Base-by-base conservation (phyloP, 2,113 vertebrate genomes). In the Cyphomyrus discorhynchus region DNA sequence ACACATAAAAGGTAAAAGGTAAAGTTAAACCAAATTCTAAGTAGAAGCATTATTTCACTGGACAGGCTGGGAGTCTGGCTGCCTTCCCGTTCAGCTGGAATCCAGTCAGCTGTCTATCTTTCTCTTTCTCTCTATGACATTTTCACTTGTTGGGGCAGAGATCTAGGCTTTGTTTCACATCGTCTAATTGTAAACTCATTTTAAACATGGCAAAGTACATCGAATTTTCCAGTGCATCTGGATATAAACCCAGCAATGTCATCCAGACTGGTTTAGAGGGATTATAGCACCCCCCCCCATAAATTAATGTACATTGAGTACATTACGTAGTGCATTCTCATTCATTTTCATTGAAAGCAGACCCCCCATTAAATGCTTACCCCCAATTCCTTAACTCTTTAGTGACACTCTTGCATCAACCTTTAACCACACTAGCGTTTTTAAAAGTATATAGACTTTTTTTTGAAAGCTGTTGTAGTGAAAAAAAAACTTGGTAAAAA, bases 41-140 rank as follows among this genome's bases (percentile, higher is more conserved):
- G 94, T 94, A 94, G 27, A 3, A 62, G 70, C 91, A 89, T 94
- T 93, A 93, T 93, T 91, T 92, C 93, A 93, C 89, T 92, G 88
- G 58, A 0, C 91, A 93, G 87, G 92, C 91, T 92, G 86, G 90
- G 21, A 56, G 84, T 87, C 91, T 93, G 93, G 93, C 92, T 88
- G 27, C 89, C 80, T 88, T 94, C 94, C 94, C 95, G 89, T 80
- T 91, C 74, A 86, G 89, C 86, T 89, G 82, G 93, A 94, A 92
- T 93, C 92, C 91, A 93, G 92, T 95, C 93, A 94, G 91, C 91
- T 93, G 91, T 47, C 56, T 74, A 10, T 66, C 58, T 49, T 58
- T 17, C 35, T 3, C 86, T 58, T 13, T 62, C 50, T 62, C 45
- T 49, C 62, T 46, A 2, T 80, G 27, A 35, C 50, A 19, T 50